These are phyloP conservation scores for Harpalus rufipes DNA, from an alignment of 2,888 invertebrate genomes.

Conservation along the genomic window DNA sequence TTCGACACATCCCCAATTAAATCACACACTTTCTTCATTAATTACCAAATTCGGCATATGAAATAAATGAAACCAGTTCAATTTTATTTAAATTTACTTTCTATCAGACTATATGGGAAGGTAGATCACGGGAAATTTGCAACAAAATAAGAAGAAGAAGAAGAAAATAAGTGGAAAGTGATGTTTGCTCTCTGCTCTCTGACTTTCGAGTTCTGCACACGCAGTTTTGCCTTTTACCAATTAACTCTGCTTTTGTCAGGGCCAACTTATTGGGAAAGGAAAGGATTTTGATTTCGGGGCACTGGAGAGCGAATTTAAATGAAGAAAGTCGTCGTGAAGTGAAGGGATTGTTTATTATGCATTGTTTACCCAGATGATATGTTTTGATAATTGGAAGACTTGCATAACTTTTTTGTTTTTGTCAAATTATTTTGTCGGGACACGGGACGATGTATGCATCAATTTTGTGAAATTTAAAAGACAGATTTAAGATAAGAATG, in stretches of 20 bases:
- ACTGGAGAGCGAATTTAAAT: conserved; percentile 7
- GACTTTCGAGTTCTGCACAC: neutral
- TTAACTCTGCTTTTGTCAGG: neutral
- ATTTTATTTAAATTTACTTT: conserved; percentile 4
- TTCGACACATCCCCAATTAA: conserved; percentile 5
- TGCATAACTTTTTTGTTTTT: neutral
- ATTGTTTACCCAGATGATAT: conserved; percentile 6
- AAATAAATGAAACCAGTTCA: neutral
- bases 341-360: conserved; percentile 21
- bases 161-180: neutral
- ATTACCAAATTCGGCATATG: neutral
- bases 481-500: too few relatives aligned
- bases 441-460: too few relatives aligned
- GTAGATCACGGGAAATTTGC: conserved; percentile 19
- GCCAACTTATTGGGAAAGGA: conserved; percentile 14
- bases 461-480: too few relatives aligned
- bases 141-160: neutral
- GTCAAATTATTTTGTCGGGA: neutral
- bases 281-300: conserved; percentile 18
- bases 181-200: neutral
- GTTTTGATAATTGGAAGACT: conserved; percentile 5
- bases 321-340: conserved; percentile 1
- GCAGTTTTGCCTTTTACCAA: conserved; percentile 28
- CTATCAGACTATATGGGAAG: neutral
- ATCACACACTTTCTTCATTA: neutral